Conservation (phyloP, 2,888 invertebrate species). For the Cosmopolites sordidus region DNA sequence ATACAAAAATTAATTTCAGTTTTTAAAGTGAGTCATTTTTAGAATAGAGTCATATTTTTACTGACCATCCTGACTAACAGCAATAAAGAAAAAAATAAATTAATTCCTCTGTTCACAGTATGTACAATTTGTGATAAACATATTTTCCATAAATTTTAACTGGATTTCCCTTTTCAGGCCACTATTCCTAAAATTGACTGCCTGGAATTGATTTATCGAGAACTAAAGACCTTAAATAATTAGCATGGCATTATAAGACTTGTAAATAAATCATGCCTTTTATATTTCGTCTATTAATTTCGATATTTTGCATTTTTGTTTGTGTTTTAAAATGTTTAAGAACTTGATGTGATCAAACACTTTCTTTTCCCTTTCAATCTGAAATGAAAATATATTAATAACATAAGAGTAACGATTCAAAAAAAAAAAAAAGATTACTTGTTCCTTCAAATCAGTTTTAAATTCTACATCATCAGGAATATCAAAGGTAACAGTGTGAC, state of each 20-base stretch:
- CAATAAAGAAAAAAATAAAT: neutral
- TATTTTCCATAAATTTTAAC: neutral
- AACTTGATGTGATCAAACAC: neutral
- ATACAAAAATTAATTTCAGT: too few species aligned
- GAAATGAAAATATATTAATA: neutral
- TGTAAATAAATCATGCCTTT: neutral
- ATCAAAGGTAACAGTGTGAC: neutral
- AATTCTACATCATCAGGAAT: conserved; percentile 3
- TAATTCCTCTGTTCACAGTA: neutral
- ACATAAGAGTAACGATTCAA: neutral
- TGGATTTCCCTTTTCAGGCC: neutral
- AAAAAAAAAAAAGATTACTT: conserved; percentile 9
- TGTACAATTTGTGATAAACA: neutral
- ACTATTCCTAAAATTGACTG: neutral
- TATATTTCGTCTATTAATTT: conserved; percentile 13
- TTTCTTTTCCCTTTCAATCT: conserved; percentile 1
- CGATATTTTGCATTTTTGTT: conserved; percentile 13
- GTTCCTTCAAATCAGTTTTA: conserved; percentile 4
- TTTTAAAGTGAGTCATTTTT: conserved; percentile 6
- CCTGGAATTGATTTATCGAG: neutral
- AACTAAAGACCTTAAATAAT: neutral
- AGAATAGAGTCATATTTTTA: conserved; percentile 20
- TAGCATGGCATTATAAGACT: too few species aligned
- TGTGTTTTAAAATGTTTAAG: conserved; percentile 7
- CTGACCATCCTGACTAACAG: conserved; percentile 10